Evolutionary conservation across 2,888 invertebrate species (phyloP).

Genomic region (Cephalotes varians): DNA sequence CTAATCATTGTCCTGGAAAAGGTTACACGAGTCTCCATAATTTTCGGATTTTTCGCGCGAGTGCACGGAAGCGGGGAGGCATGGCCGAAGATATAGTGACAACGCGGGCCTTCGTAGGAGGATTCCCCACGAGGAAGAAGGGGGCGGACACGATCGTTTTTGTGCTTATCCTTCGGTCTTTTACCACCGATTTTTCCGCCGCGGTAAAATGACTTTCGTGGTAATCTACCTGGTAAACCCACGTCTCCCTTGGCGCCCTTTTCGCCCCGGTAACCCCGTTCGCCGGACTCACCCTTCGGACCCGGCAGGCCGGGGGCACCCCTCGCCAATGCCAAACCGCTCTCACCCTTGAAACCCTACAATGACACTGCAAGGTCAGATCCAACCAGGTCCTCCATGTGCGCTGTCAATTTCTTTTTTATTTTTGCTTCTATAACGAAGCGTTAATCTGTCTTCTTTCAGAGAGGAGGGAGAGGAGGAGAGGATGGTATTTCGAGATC

Average conservation of each 20-base stretch:
- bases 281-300: conserved; percentile 87
- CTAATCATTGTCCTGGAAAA: not conserved
- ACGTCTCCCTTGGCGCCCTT: conserved; percentile 88
- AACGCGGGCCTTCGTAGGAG: conserved; percentile 8
- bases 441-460: conserved; percentile 58
- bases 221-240: conserved; percentile 87
- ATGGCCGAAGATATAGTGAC: not conserved
- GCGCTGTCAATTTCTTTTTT: conserved; percentile 45
- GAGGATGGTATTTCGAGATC: conserved; percentile 54
- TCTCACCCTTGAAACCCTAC: conserved; percentile 87
- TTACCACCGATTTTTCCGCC: conserved; percentile 47
- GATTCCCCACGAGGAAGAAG: conserved; percentile 20
- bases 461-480: conserved; percentile 66
- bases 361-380: conserved; percentile 83
- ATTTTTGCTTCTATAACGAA: conserved; percentile 58
- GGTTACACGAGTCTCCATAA: not conserved
- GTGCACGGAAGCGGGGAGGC: not conserved
- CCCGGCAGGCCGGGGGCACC: conserved; percentile 89
- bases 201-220: conserved; percentile 66
- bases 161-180: conserved; percentile 51
- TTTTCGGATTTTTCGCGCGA: conserved; percentile 15
- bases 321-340: conserved; percentile 88
- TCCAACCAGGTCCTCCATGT: conserved; percentile 83
- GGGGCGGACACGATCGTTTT: conserved; percentile 47
- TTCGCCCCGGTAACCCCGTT: conserved; percentile 89